Evolutionary conservation across 1,140 invertebrate species (phyloP), one percentile per base, ranked within the genome.

Genomic region (Lasioglossum baleicum): DNA sequence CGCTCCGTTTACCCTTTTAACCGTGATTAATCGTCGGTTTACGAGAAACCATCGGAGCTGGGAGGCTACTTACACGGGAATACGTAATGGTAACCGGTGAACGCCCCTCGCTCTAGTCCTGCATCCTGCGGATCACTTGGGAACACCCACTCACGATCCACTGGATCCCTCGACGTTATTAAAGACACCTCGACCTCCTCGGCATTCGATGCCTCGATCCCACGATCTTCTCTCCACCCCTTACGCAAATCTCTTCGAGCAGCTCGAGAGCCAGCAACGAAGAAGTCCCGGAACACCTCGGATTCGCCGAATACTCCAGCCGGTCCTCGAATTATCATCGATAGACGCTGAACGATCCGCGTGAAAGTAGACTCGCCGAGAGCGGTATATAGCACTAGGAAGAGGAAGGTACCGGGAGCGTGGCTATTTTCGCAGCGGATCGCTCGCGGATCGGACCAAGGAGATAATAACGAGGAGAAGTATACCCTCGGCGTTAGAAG

Each of bases 61-160:
- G 70, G 40, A 42, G 61, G 51, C 60, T 72, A 60, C 60, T 44
- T 8, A 51, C 13, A 10, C 35, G 10, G 20, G 58, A 63, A 8
- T 8, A 42, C 7, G 20, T 64, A 56, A n/a, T n/a, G 56, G 72
- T 63, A 72, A 60, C 67, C 35, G 68, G 83, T 84, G 60, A 85
- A 85, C 83, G 82, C 83, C 83, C 79, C 66, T 61, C 63, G 75
- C 11, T 44, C 17, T n/a, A 11, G 61, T 74, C 60, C n/a, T 76
- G 61, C 63, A 84, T 70, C 73, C 85, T 40, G 80, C 61, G 69
- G 58, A 87, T 75, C 75, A 82, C 67, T 69, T 64, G 87, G 87
- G 79, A 88, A 89, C 89, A 86, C 89, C 88, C 84, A 89, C 87
- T 90, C 89, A 90, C 89, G 89, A 89, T 84, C 67, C 64, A 56